Conservation (phyloP, 2,797 vertebrate genomes). For the Ibycter americanus region DNA sequence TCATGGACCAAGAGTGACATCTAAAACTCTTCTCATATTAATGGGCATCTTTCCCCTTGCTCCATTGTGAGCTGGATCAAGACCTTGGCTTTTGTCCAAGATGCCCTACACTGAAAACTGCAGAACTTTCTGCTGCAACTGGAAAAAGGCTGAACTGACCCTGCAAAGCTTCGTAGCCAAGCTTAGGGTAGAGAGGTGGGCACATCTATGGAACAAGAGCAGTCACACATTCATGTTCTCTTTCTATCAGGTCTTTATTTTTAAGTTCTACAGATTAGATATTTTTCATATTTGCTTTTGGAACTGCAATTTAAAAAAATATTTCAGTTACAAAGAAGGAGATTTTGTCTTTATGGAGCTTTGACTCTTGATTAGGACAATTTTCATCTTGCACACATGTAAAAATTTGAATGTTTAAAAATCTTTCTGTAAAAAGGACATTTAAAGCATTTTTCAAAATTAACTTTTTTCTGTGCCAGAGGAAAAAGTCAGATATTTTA, state of each 20-base stretch:
- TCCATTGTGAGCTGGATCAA: neutral
- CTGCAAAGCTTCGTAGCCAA: neutral
- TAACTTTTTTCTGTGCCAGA: neutral
- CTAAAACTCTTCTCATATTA: neutral
- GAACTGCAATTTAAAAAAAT: neutral
- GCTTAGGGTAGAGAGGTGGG: neutral
- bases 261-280: neutral
- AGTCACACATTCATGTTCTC: neutral
- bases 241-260: neutral
- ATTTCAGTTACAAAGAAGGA: neutral
- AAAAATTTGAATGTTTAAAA: neutral
- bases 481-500: neutral
- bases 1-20: neutral
- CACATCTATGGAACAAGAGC: neutral
- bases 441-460: neutral
- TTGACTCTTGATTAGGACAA: neutral
- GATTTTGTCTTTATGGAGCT: neutral
- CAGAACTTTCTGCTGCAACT: neutral
- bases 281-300: neutral
- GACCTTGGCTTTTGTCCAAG: neutral
- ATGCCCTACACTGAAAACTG: neutral
- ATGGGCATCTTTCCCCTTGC: neutral
- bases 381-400: neutral
- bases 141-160: neutral
- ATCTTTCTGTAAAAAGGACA: neutral